Percentiles rank a stretch among this genome's conserved stretches.
Conservation (phyloP, 2,113 vertebrate species). For the Corythoichthys intestinalis region DNA sequence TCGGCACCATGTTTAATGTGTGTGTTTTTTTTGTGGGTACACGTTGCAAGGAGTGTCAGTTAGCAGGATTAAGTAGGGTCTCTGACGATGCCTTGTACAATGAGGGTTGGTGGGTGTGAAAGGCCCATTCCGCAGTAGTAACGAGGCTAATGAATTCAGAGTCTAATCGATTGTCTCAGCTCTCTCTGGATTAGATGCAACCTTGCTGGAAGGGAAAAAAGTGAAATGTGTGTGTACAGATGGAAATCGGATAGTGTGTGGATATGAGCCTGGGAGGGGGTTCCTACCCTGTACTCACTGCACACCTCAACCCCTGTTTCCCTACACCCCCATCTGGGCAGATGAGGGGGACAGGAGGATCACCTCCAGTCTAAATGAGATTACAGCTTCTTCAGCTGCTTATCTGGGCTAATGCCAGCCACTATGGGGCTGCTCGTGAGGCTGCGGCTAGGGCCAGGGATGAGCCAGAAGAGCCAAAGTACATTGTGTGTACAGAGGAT, state of each 20-base stretch:
- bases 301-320: slow-evolving; percentile 44
- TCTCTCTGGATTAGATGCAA: slow-evolving; percentile 93
- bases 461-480: slow-evolving; percentile 62
- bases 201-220: slow-evolving; percentile 86
- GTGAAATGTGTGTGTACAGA: slow-evolving; percentile 68
- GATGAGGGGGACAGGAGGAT: slow-evolving; percentile 94
- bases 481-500: slow-evolving; percentile 65
- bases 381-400: slow-evolving; percentile 99
- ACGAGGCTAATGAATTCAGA: slow-evolving; percentile 95
- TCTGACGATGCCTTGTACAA: slow-evolving; percentile 75
- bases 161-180: slow-evolving; percentile 94
- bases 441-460: slow-evolving; percentile 59
- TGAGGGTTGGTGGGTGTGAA: slow-evolving; percentile 76
- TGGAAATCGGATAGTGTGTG: slow-evolving; percentile 30
- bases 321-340: slow-evolving; percentile 50
- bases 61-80: slow-evolving; percentile 71
- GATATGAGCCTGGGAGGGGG: slow-evolving; percentile 32
- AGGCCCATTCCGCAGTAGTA: slow-evolving; percentile 77
- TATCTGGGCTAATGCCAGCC: slow-evolving; percentile 99
- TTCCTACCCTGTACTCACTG: slow-evolving; percentile 45
- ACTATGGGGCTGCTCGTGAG: slow-evolving; percentile 75
- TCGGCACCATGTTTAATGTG: slow-evolving; percentile 4
- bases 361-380: slow-evolving; percentile 99
- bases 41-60: slow-evolving; percentile 44
- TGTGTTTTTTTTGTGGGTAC: slow-evolving; percentile 44